Base-by-base conservation (phyloP, 2,888 invertebrate species). In the Napeogenes inachia region DNA sequence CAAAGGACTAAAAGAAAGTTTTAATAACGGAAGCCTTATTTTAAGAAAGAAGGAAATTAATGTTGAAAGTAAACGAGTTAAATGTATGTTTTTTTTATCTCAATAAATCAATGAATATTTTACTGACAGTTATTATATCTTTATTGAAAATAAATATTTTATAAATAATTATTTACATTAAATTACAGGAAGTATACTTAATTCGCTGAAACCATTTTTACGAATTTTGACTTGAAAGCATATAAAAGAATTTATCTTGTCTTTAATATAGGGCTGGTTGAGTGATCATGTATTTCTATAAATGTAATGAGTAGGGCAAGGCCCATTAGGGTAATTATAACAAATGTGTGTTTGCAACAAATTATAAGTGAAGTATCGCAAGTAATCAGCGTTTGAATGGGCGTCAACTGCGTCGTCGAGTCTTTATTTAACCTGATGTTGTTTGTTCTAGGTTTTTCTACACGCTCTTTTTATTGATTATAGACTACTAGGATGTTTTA, bases 261-360 rank as follows among this genome's bases (percentile, higher is more conserved):
- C 50, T 30, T 30, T 6, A 50, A 50, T 50, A 50, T 30, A 30
- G 10, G 30, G 12, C 21, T 50, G 30, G 4, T 50, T 50, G 30
- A 50, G 50, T 30, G 50, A 50, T 30, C 30, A 50, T 50, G 50
- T 10, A 50, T n/a, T 50, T 50, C 47, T 47, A 55, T 38, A 21
- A 33, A 54, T 55, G 45, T 55, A 56, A 60, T 50, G 42, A 42
- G 56, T 56, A 50, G 56, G 47, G 38, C 56, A n/a, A 54, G 54
- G 30, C 32, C 60, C 61, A 63, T 66, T 63, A 66, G 57, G 45
- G 56, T 66, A 61, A 66, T 63, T 54, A 61, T 63, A 63, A 59
- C 57, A 63, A 58, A 61, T 61, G 63, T 60, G 53, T 59, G 54
- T 61, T 38, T 35, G 47, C 56, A 30, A 42, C 63, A 54, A 63